These are phyloP conservation scores for Florisuga fusca DNA, from an alignment of 2,797 vertebrate genomes.

Conservation along the genomic window DNA sequence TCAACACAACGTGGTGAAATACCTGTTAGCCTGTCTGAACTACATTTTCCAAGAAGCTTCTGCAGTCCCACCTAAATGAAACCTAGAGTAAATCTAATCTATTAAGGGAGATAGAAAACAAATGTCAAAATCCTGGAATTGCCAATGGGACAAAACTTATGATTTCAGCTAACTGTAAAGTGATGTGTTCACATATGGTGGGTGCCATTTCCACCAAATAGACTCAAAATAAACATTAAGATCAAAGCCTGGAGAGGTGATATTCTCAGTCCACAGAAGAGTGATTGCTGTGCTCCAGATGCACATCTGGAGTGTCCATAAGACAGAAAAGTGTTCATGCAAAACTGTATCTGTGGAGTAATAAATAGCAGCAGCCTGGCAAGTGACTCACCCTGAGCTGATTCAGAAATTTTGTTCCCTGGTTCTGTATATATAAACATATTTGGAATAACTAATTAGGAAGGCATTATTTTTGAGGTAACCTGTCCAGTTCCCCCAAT, in stretches of 20 bases:
- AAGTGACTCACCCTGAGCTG: constrained; percentile 10
- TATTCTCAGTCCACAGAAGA: neutral
- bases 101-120: neutral
- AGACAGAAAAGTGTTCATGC: neutral
- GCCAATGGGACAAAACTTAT: neutral
- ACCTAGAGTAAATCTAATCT: neutral
- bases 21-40: neutral
- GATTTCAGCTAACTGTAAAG: constrained; percentile 1
- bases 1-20: neutral
- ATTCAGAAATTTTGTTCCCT: constrained; percentile 7
- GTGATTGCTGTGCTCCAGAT: neutral
- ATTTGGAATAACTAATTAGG: neutral
- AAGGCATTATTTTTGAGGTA: neutral
- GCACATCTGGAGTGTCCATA: neutral
- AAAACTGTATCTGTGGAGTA: neutral
- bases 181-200: neutral
- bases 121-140: constrained; percentile 28
- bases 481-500: neutral
- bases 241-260: neutral
- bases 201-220: neutral
- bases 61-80: neutral
- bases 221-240: neutral
- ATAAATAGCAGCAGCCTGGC: neutral
- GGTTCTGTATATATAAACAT: neutral
- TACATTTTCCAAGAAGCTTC: neutral